These are phyloP conservation scores for Aythya baeri DNA, from an alignment of 2,113 vertebrate species.

Conservation along the genomic window DNA sequence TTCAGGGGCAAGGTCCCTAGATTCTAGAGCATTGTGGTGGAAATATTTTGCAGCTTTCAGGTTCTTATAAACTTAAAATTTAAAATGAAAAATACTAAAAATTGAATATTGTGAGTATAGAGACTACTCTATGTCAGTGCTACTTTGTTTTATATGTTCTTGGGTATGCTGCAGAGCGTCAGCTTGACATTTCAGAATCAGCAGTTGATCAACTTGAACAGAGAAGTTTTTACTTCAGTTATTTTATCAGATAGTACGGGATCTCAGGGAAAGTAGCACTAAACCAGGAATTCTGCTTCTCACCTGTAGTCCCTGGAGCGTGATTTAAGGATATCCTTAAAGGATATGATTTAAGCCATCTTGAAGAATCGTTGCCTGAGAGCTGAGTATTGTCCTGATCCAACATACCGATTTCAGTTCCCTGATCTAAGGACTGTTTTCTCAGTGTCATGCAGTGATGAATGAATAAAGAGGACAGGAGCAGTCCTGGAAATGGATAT, in stretches of 20 bases:
- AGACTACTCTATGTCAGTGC: neutral
- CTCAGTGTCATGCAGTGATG: neutral
- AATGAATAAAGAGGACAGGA: neutral
- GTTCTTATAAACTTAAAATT: neutral
- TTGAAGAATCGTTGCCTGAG: neutral
- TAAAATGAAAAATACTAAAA: neutral
- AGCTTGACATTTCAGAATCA: conserved; percentile 1
- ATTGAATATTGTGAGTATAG: neutral
- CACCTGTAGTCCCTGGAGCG: neutral
- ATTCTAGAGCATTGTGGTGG: conserved; percentile 44
- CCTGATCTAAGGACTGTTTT: neutral
- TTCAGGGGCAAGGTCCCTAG: conserved; percentile 53
- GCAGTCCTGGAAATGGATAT: neutral
- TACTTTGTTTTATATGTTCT: neutral
- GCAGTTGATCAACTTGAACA: neutral
- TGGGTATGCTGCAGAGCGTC: neutral
- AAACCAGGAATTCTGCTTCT: neutral
- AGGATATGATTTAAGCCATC: neutral
- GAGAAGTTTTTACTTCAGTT: neutral
- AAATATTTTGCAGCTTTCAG: conserved; percentile 41
- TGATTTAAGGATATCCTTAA: neutral
- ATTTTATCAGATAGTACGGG: neutral
- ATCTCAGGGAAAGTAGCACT: neutral
- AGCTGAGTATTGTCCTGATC: neutral
- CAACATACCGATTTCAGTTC: neutral